Base-by-base conservation (phyloP, 2,113 vertebrate species). In the Neofelis nebulosa region DNA sequence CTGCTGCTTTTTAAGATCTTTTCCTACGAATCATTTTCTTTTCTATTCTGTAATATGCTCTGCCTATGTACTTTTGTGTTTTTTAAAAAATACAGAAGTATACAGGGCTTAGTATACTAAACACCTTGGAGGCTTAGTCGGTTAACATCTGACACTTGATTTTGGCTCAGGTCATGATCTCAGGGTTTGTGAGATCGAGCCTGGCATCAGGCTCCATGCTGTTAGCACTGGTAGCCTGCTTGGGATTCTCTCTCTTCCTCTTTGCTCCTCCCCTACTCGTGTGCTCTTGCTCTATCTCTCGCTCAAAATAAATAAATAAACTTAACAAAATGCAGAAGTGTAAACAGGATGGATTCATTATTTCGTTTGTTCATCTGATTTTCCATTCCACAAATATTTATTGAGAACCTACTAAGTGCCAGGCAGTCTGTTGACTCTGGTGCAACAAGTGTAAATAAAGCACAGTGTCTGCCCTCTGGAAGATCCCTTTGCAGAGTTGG, bases 1-100 rank as follows among this genome's bases (percentile, higher is more conserved):
- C 61, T 79, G 4, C 36, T 65, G 25, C 48, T 23, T 94, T 91
- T 79, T 87, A 91, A 92, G 41, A 55, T 88, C n/a, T 55, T 91
- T 83, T 79, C 33, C 71, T 96, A 55, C 0, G 79, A 65, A n/a
- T 12, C 21, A 71, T 29, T 73, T 96, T 50, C 10, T 74, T 95
- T 79, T 78, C 18, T 91, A 19, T 68, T 4, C 9, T 82, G 4
- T 29, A 25, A 90, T 31, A 79, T 65, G 1, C 3, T 23, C 0
- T 79, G 2, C 21, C 27, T 80, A 57, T 55, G 19, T 71, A 50
- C 36, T 65, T 85, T 89, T 91, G 9, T 66, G 16, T 31, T 83
- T 74, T 76, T 23, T 78, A 78, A 73, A 73, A 93, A 38, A 74
- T 50, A 41, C 16, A 87, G 71, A 87, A 69, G 9, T 73, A 27